phyloP scores from a whole-genome alignment of 2,797 vertebrate species.

The Myripristis jacobus region DNA sequence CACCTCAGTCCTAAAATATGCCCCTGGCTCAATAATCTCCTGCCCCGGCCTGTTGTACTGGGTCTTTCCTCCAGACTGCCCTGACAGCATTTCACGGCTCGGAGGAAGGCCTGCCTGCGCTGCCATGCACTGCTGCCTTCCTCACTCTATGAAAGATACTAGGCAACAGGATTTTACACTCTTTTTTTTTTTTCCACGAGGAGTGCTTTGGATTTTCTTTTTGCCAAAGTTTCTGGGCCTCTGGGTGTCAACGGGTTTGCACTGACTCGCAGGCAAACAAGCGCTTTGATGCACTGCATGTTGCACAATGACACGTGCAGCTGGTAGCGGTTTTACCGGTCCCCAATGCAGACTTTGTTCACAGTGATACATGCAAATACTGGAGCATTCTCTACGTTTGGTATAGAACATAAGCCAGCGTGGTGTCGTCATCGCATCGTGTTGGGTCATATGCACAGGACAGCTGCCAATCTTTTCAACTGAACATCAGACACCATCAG shows the following conservation, averaged over 20 bases:
- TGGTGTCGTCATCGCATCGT: not conserved
- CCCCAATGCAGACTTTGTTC: not conserved
- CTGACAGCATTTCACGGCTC: conserved; percentile 54
- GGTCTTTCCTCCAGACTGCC: conserved; percentile 43
- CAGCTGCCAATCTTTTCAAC: too few relatives aligned
- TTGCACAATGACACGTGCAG: not conserved
- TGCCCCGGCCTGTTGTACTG: conserved; percentile 58
- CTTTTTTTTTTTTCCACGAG: not conserved
- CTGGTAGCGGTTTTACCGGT: not conserved
- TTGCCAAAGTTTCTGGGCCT: not conserved
- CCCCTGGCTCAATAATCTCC: conserved; percentile 29
- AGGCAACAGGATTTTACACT: not conserved
- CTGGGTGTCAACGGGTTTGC: not conserved
- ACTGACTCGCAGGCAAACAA: not conserved
- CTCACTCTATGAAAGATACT: not conserved
- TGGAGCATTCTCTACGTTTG: not conserved
- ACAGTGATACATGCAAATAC: not conserved
- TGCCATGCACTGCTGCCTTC: not conserved
- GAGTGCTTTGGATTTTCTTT: not conserved
- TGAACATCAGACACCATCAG: too few relatives aligned
- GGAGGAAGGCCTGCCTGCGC: conserved; percentile 15
- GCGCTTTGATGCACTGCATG: not conserved
- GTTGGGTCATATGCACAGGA: not conserved
- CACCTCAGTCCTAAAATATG: conserved; percentile 46
- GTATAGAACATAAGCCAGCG: not conserved